Conservation (phyloP, 2,113 vertebrate genomes). For the Octodon degus region DNA sequence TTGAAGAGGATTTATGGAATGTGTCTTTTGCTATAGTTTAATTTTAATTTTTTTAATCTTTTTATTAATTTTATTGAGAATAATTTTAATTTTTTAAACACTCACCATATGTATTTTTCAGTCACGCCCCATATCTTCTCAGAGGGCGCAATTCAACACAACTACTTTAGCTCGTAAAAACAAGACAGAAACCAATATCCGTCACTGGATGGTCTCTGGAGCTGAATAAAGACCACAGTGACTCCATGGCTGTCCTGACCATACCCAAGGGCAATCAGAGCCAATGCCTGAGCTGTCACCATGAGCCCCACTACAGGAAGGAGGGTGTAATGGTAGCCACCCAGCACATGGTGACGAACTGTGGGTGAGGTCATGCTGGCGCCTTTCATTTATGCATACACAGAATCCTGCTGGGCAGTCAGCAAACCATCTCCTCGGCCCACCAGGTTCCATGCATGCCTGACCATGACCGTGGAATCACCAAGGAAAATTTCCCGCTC, state of each 20-base stretch:
- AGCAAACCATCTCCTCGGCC: neutral
- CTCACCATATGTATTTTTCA: neutral
- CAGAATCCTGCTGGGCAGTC: accelerated
- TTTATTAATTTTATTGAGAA: too few relatives aligned
- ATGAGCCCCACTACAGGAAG: neutral
- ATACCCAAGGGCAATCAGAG: neutral
- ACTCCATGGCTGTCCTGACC: neutral
- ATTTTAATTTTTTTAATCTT: neutral
- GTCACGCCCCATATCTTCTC: neutral
- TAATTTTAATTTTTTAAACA: neutral
- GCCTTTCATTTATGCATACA: neutral
- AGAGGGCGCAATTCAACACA: neutral
- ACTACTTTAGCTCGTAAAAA: neutral
- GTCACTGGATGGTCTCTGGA: neutral
- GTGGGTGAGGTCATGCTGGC: accelerated
- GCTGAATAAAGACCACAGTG: accelerated
- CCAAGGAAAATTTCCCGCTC: neutral
- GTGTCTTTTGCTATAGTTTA: neutral
- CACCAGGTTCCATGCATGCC: accelerated
- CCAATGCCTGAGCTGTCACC: neutral
- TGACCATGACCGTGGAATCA: neutral
- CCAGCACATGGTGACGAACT: accelerated
- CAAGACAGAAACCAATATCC: neutral
- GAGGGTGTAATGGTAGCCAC: neutral
- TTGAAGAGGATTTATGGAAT: neutral